A percentile compares a stretch with the other conserved stretches of the same genome.
phyloP scores from a whole-genome alignment of 2,888 invertebrate genomes.

The Tachina grossa region DNA sequence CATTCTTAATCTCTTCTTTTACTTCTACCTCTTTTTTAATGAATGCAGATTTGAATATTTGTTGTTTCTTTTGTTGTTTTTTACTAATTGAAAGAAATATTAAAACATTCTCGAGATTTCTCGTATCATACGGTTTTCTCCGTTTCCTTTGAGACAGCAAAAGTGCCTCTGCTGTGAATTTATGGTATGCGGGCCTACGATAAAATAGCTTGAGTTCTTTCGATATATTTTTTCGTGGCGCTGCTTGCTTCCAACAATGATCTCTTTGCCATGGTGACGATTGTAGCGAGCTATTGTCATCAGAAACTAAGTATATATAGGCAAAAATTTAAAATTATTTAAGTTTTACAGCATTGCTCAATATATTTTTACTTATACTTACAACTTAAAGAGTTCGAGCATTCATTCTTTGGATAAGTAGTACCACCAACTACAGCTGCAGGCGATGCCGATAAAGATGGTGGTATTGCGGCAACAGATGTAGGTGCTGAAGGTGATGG shows the following conservation, averaged over 20 bases:
- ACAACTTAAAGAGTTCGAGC: slow-evolving; percentile 92
- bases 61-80: slow-evolving; percentile 4
- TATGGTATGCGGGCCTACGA: slow-evolving; percentile 78
- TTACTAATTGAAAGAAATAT: slow-evolving; percentile 31
- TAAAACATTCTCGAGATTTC: slow-evolving; percentile 34
- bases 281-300: slow-evolving; percentile 95
- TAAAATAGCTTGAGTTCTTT: slow-evolving; percentile 88
- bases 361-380: slow-evolving; percentile 77
- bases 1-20: slow-evolving; percentile 39
- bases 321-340: slow-evolving; percentile 71
- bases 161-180: slow-evolving; percentile 76
- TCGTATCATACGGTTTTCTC: slow-evolving; percentile 86
- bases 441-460: slow-evolving; percentile 48
- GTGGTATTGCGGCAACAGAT: slow-evolving; percentile 71
- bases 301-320: slow-evolving; percentile 86
- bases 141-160: slow-evolving; percentile 84
- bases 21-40: slow-evolving; percentile 27
- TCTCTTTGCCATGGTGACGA: slow-evolving; percentile 96
- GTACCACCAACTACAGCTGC: slow-evolving; percentile 42
- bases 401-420: slow-evolving; percentile 86
- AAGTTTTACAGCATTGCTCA: background rate
- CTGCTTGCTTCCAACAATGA: slow-evolving; percentile 93
- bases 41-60: slow-evolving; percentile 10
- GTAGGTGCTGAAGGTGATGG: slow-evolving; percentile 80
- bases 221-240: slow-evolving; percentile 89